Conservation (phyloP, 2,797 vertebrate genomes). For the Hybognathus amarus region DNA sequence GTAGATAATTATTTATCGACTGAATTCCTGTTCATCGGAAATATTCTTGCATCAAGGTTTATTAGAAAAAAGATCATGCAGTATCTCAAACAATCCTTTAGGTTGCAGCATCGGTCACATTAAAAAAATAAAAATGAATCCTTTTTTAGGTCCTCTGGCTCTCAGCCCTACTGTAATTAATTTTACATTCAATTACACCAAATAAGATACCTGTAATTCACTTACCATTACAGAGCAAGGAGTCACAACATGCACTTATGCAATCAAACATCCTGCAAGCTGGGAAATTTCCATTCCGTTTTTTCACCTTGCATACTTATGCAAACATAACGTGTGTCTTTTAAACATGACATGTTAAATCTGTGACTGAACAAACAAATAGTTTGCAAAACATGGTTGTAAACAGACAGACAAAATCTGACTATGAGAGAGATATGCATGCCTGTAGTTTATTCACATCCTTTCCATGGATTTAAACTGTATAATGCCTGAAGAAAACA, state of each 20-base stretch:
- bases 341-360: not conserved
- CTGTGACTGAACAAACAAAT: not conserved
- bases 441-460: conserved; percentile 12
- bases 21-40: not conserved
- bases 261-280: conserved; percentile 9
- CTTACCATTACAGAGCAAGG: conserved; percentile 18
- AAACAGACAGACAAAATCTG: not conserved
- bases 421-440: not conserved
- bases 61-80: not conserved
- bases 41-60: not conserved
- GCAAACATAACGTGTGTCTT: not conserved
- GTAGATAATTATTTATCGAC: not conserved
- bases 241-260: conserved; percentile 7
- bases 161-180: not conserved
- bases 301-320: not conserved
- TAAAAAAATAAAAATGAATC: not conserved
- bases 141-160: not conserved
- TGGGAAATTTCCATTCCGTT: not conserved
- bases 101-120: not conserved
- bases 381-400: not conserved
- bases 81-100: not conserved
- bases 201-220: conserved; percentile 29
- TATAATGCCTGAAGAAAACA: conserved; percentile 73
- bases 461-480: conserved; percentile 50
- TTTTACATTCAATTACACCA: not conserved